Evolutionary conservation across 1,140 invertebrate genomes (phyloP).

Genomic region (Brachionus rotundiformis): DNA sequence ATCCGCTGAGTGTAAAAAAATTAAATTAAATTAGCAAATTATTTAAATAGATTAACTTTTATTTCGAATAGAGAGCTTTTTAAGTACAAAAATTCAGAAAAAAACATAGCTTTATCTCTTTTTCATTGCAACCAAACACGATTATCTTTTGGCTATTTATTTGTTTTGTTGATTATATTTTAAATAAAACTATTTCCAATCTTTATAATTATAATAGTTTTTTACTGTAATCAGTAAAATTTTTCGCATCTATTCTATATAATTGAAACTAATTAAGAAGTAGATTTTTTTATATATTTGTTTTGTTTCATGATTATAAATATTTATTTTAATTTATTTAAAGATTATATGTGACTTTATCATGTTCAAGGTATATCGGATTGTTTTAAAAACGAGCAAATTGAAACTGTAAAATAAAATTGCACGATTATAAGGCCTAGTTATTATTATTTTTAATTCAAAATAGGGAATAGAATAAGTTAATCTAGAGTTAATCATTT

Average conservation of each 20-base stretch:
- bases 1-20: background rate
- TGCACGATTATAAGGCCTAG: too few relatives aligned
- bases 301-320: background rate
- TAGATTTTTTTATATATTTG: too few relatives aligned
- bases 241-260: background rate
- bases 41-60: slow-evolving; percentile 15
- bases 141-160: slow-evolving; percentile 39
- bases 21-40: slow-evolving; percentile 22
- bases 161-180: slow-evolving; percentile 38
- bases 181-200: background rate
- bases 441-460: too few relatives aligned
- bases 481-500: too few relatives aligned
- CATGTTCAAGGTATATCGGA: background rate
- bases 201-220: background rate
- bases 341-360: background rate
- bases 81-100: background rate
- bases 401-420: background rate
- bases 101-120: background rate
- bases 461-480: background rate
- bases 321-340: background rate
- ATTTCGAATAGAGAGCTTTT: background rate
- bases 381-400: background rate
- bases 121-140: slow-evolving; percentile 8
- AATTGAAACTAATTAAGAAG: background rate
- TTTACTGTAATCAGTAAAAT: slow-evolving; percentile 8